Conservation (phyloP, 2,113 vertebrate species). For the Bostrychus sinensis region DNA sequence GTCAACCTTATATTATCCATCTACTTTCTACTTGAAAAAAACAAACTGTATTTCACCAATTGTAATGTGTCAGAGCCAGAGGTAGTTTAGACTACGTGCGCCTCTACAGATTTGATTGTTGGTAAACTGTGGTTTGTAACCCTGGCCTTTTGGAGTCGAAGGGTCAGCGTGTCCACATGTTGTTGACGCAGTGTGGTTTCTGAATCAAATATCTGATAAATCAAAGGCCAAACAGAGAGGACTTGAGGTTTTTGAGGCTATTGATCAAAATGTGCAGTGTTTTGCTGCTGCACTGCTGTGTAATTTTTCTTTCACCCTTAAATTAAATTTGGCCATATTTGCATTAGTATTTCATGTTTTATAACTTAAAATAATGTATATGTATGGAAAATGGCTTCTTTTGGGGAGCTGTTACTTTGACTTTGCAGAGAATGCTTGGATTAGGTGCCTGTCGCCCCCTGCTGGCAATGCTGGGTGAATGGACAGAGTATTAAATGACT, state of each 20-base stretch:
- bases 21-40: neutral
- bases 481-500: too few relatives aligned
- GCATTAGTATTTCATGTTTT: too few relatives aligned
- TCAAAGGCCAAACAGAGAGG: slow-evolving; percentile 35
- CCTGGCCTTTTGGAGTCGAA: slow-evolving; percentile 25
- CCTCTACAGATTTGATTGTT: slow-evolving; percentile 28
- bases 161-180: slow-evolving; percentile 31
- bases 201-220: slow-evolving; percentile 20
- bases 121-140: slow-evolving; percentile 43
- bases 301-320: neutral
- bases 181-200: slow-evolving; percentile 39
- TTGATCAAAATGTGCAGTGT: too few relatives aligned
- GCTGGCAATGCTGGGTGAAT: too few relatives aligned
- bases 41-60: neutral
- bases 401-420: too few relatives aligned
- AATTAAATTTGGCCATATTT: too few relatives aligned
- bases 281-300: too few relatives aligned
- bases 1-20: too few relatives aligned
- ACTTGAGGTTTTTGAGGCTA: slow-evolving; percentile 33
- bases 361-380: too few relatives aligned
- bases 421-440: too few relatives aligned
- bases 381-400: too few relatives aligned
- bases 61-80: neutral
- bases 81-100: slow-evolving; percentile 6
- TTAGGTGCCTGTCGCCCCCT: too few relatives aligned